Evolutionary conservation across 2,797 vertebrate species (phyloP).

Genomic region (Ciconia nigra): DNA sequence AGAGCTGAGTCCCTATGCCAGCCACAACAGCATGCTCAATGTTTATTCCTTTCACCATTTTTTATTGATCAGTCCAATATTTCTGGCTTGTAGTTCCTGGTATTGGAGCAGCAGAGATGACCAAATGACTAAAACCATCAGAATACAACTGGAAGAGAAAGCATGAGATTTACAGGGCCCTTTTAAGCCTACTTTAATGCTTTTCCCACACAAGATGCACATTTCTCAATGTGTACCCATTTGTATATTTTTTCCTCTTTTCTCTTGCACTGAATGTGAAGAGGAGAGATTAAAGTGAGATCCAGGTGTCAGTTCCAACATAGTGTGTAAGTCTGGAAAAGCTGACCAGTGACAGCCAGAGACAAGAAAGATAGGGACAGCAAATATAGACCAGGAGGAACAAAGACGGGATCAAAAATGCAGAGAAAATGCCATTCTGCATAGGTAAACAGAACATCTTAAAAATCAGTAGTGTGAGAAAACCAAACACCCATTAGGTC

Average conservation of each 20-base stretch:
- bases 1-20: neutral
- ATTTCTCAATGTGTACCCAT: neutral
- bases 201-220: neutral
- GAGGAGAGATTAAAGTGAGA: neutral
- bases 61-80: constrained; percentile 7
- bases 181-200: neutral
- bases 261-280: neutral
- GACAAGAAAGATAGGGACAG: neutral
- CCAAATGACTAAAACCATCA: neutral
- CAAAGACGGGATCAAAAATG: neutral
- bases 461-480: neutral
- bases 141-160: neutral
- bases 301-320: neutral
- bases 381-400: neutral
- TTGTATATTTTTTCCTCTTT: neutral
- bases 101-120: neutral
- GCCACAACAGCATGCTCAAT: constrained; percentile 40
- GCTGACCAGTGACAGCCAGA: neutral
- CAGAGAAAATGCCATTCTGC: neutral
- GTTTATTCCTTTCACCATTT: neutral
- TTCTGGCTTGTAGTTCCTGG: neutral
- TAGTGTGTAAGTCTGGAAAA: neutral
- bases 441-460: neutral
- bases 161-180: neutral
- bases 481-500: neutral